A percentile compares a stretch with the other conserved stretches of the same genome.
phyloP scores from a whole-genome alignment of 2,113 vertebrate species.

The Sturnus vulgaris region DNA sequence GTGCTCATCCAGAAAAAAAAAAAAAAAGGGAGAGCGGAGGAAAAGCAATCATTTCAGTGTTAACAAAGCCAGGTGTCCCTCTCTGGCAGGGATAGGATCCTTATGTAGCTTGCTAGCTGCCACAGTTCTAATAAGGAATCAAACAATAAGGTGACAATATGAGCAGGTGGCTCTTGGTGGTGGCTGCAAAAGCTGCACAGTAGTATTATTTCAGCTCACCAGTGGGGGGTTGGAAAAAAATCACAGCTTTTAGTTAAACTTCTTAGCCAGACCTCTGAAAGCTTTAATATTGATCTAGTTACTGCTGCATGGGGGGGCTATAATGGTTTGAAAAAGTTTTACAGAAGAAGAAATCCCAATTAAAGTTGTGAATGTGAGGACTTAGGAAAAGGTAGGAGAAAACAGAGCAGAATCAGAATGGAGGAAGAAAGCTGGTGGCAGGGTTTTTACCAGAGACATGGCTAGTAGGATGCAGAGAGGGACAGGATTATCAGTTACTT shows the following conservation, averaged over 20 bases:
- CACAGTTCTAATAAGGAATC: background rate
- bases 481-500: background rate
- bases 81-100: background rate
- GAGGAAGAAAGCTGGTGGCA: background rate
- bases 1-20: background rate
- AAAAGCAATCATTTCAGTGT: background rate
- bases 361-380: background rate
- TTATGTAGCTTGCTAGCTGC: background rate
- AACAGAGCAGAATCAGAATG: background rate
- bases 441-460: background rate
- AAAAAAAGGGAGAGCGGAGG: background rate
- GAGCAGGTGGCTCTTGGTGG: background rate
- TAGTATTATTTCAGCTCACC: background rate
- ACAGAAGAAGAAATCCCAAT: background rate
- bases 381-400: background rate
- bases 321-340: background rate
- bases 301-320: background rate
- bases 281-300: background rate
- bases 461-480: background rate
- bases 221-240: background rate
- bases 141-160: background rate
- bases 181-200: background rate
- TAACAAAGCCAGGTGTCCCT: background rate
- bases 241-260: background rate
- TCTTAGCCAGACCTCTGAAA: background rate